phyloP scores from a whole-genome alignment of 2,113 vertebrate species.

The Atherinomorus stipes region DNA sequence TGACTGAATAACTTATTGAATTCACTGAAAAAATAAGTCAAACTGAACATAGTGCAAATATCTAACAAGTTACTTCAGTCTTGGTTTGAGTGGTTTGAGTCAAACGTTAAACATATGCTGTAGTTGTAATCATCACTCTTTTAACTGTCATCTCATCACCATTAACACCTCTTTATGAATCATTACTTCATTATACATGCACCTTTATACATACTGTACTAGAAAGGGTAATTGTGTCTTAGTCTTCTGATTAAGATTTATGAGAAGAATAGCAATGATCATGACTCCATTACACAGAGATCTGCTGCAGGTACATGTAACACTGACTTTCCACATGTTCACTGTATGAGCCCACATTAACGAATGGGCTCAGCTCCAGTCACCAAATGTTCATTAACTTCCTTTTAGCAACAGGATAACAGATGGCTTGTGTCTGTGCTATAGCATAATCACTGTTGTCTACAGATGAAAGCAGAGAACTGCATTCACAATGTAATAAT shows the following conservation, averaged over 20 bases:
- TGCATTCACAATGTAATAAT: background rate
- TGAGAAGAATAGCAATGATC: slow-evolving; percentile 38
- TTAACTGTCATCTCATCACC: slow-evolving; percentile 35
- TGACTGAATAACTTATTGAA: slow-evolving; percentile 5
- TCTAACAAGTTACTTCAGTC: background rate
- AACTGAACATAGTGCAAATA: background rate
- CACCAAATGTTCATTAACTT: slow-evolving; percentile 37
- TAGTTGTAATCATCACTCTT: slow-evolving; percentile 29
- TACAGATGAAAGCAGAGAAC: slow-evolving; percentile 4
- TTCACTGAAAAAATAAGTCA: slow-evolving; percentile 12
- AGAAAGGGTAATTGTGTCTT: slow-evolving; percentile 6
- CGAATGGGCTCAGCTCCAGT: slow-evolving; percentile 39
- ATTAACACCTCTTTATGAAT: slow-evolving; percentile 43
- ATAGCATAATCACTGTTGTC: slow-evolving; percentile 1
- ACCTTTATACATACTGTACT: slow-evolving; percentile 16
- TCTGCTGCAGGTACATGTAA: slow-evolving; percentile 47
- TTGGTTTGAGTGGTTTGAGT: background rate
- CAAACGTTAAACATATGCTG: slow-evolving; percentile 10
- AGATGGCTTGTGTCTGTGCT: slow-evolving; percentile 46
- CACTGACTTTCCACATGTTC: slow-evolving; percentile 48
- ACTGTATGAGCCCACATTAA: slow-evolving; percentile 21
- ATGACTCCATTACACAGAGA: slow-evolving; percentile 57
- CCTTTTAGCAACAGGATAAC: slow-evolving; percentile 42
- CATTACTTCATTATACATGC: slow-evolving; percentile 35
- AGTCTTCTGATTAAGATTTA: slow-evolving; percentile 55